phyloP scores from a whole-genome alignment of 1,140 invertebrate species.

The Drosophila prosaltans region DNA sequence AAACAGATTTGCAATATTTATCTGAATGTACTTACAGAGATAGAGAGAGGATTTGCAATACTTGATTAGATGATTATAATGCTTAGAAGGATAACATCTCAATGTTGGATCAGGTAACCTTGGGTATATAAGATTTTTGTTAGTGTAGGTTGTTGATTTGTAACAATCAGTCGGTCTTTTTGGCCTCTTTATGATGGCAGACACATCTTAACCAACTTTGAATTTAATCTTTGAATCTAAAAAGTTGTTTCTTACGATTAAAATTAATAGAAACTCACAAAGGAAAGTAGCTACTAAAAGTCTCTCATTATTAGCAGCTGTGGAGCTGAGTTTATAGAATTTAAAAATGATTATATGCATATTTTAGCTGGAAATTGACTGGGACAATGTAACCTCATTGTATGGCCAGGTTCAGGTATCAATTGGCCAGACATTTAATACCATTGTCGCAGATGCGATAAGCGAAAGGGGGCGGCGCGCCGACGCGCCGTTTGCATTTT shows the following conservation, averaged over 20 bases:
- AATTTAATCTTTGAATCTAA: no score
- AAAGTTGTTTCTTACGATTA: no score
- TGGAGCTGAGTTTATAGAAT: neutral
- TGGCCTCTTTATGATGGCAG: no score
- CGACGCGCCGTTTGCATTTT: slow-evolving; percentile 28
- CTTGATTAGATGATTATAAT: neutral
- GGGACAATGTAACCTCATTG: slow-evolving; percentile 24
- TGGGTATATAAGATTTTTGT: neutral
- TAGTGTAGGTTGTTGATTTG: neutral
- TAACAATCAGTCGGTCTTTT: no score
- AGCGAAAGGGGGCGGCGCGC: slow-evolving; percentile 1
- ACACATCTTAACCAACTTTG: no score
- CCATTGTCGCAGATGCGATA: neutral
- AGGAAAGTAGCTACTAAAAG: no score
- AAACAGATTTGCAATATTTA: slow-evolving; percentile 43
- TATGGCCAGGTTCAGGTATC: slow-evolving; percentile 6
- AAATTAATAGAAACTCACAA: no score
- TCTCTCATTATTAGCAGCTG: neutral
- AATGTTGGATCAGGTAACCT: neutral
- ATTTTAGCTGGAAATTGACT: slow-evolving; percentile 2
- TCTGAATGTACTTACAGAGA: neutral
- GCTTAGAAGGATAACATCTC: neutral
- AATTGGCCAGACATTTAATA: slow-evolving; percentile 9
- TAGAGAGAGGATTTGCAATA: neutral
- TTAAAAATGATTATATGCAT: neutral